Percentiles rank a stretch among this genome's conserved stretches.
These are phyloP conservation scores for Melanotaenia trifasciata DNA, from an alignment of 2,797 vertebrate genomes.

Conservation along the genomic window DNA sequence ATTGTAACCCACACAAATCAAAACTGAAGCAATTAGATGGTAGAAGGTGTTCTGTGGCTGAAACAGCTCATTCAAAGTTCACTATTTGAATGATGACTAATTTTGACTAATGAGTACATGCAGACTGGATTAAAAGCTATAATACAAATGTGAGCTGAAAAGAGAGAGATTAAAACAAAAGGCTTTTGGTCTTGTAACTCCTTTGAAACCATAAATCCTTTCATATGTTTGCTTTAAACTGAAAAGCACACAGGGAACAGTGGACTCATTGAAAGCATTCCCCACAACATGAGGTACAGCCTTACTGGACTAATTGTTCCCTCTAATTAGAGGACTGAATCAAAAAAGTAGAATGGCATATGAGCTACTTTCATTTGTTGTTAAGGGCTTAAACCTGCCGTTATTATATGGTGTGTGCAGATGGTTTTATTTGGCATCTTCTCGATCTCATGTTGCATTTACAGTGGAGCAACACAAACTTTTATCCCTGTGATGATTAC, in stretches of 20 bases:
- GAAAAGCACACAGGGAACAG: neutral
- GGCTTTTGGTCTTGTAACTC: neutral
- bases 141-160: neutral
- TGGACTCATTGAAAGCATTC: neutral
- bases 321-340: constrained; percentile 4
- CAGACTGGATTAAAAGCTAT: neutral
- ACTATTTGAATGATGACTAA: neutral
- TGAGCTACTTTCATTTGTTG: neutral
- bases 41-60: neutral
- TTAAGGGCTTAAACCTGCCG: neutral
- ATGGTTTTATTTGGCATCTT: neutral
- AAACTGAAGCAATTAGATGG: neutral
- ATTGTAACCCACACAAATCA: neutral
- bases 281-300: neutral
- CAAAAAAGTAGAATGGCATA: neutral
- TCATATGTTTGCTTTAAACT: neutral
- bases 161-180: neutral
- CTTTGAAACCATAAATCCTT: neutral
- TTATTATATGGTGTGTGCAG: neutral
- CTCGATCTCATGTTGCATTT: neutral
- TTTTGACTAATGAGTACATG: neutral
- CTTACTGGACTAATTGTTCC: neutral
- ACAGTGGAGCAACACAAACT: neutral
- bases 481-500: neutral
- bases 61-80: neutral